Base-by-base conservation (phyloP, 2,113 vertebrate species). In the Suncus etruscus region DNA sequence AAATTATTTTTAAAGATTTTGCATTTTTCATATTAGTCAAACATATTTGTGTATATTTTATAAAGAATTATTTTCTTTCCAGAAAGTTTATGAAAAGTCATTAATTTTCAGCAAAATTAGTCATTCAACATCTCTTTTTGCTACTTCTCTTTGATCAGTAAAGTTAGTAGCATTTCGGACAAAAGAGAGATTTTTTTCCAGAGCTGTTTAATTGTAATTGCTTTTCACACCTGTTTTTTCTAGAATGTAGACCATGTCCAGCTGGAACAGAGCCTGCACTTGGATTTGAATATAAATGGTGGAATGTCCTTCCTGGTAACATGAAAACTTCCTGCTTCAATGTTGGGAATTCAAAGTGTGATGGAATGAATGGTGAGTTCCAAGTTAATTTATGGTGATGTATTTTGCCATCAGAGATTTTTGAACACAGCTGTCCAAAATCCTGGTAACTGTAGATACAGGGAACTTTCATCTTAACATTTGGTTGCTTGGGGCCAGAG, bases 311-410 rank as follows among this genome's bases (percentile, higher is more conserved):
- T 76, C 99, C 99, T 27, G 86, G 95, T 80, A 99, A 99, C 96
- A 99, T 99, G 99, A 99, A 99, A 97, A 99, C 99, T 0, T 99
- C 99, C 83, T 99, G 99, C 95, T 99, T 99, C 97, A 99, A 99
- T 45, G 99, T 99, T 2, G 99, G 98, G 86, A 99, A 99, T 97
- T 98, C 98, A 0, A 99, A 99, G 92, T 99, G 99, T 16, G 99
- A 99, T 45, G 98, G 96, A 86, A 99, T 99, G 99, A 99, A 99
- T 1, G 99, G 99, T 99, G 96, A 98, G 98, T 89, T 74, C 95
- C 25, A 50, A 31, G 11, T 39, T 31, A 39, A 63, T 29, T 15
- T 58, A 2, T 8, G 39, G 7, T 14, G 3, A 1, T 20, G 1
- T 39, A 16, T 81, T 68, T 29, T 54, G 25, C 68, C 50, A n/a